Percentiles rank a stretch among this genome's conserved stretches.
These are phyloP conservation scores for Drosophila murphyi DNA, from an alignment of 1,140 invertebrate genomes.

Conservation along the genomic window DNA sequence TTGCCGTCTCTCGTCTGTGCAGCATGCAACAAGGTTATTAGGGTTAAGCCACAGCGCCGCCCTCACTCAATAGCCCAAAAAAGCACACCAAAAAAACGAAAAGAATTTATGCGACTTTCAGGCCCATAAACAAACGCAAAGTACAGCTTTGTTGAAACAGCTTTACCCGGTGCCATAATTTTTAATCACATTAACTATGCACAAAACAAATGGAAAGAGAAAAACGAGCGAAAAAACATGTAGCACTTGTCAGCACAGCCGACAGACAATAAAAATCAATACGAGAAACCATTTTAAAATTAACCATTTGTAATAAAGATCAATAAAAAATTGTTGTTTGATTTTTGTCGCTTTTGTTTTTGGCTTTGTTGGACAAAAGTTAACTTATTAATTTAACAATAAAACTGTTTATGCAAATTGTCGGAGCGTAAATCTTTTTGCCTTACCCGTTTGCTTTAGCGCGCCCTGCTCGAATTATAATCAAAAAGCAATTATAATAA, in stretches of 20 bases:
- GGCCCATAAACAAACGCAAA: slow-evolving; percentile 21
- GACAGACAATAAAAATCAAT: slow-evolving; percentile 69
- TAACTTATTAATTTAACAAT: slow-evolving; percentile 81
- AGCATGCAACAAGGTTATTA: slow-evolving; percentile 70
- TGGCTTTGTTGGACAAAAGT: slow-evolving; percentile 57
- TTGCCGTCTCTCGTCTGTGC: slow-evolving; percentile 20
- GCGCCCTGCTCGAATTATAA: slow-evolving; percentile 66
- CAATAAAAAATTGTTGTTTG: slow-evolving; percentile 58
- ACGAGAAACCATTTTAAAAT: slow-evolving; percentile 62
- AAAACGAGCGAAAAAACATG: slow-evolving; percentile 78
- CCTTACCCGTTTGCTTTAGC: slow-evolving; percentile 38
- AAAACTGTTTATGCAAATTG: slow-evolving; percentile 80
- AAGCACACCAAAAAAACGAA: slow-evolving; percentile 5
- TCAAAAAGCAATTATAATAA: slow-evolving; percentile 77
- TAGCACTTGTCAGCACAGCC: slow-evolving; percentile 76
- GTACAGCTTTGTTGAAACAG: slow-evolving; percentile 39
- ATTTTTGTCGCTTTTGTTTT: slow-evolving; percentile 36
- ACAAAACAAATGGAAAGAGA: slow-evolving; percentile 31
- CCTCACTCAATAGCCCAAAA: slow-evolving; percentile 6
- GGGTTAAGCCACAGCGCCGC: slow-evolving; percentile 59
- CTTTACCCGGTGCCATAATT: slow-evolving; percentile 59
- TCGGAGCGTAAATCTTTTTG: slow-evolving; percentile 46
- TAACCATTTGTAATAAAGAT: slow-evolving; percentile 66
- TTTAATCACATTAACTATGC: slow-evolving; percentile 73
- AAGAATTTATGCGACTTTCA: slow-evolving; percentile 4